phyloP scores from a whole-genome alignment of 1,140 invertebrate genomes.

The Drosophila elegans region DNA sequence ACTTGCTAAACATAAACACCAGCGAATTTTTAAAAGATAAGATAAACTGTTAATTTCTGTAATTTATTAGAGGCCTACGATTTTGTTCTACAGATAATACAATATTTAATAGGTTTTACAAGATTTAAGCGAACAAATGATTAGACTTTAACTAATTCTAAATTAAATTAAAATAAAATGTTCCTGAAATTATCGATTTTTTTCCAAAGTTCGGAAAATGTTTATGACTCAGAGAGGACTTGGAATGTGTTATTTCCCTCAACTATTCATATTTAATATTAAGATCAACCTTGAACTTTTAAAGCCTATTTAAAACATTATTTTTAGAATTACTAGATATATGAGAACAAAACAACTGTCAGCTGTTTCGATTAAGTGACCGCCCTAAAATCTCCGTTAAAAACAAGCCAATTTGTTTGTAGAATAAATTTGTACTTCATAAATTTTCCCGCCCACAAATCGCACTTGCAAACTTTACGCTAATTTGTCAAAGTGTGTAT shows the following conservation, averaged over 20 bases:
- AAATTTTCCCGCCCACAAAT: not conserved
- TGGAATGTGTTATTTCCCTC: not conserved
- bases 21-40: not conserved
- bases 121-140: too few species aligned
- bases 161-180: too few species aligned
- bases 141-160: too few species aligned
- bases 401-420: not conserved
- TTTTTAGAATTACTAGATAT: not conserved
- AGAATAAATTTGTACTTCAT: not conserved
- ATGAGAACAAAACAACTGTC: constrained; percentile 25
- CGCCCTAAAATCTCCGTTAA: not conserved
- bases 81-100: not conserved
- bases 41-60: too few species aligned
- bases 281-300: constrained; percentile 8
- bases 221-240: not conserved
- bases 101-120: not conserved
- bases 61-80: too few species aligned
- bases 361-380: constrained; percentile 31
- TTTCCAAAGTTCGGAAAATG: not conserved
- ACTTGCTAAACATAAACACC: too few species aligned
- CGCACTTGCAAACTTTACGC: constrained; percentile 9
- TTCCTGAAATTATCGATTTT: too few species aligned
- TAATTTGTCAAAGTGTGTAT: constrained; percentile 16
- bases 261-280: not conserved
- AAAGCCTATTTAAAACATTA: constrained; percentile 1